These are phyloP conservation scores for Sibirionetta formosa DNA, from an alignment of 2,797 vertebrate species.

Conservation along the genomic window DNA sequence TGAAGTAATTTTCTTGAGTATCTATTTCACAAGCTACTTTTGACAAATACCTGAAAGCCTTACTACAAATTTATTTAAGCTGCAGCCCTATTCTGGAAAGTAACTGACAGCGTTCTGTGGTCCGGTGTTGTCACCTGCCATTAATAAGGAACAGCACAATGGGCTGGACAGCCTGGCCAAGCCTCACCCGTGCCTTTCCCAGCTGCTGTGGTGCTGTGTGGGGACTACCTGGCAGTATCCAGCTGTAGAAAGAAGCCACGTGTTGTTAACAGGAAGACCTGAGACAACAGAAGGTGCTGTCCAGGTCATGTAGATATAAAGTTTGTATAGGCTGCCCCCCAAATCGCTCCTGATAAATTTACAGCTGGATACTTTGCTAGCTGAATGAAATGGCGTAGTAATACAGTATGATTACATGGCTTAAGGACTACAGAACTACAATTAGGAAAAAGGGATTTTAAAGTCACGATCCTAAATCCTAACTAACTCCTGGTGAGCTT, in stretches of 20 bases:
- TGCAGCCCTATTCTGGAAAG: neutral
- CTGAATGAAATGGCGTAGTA: neutral
- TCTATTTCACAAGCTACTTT: neutral
- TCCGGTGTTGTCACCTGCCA: neutral
- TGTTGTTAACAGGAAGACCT: neutral
- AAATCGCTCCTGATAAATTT: neutral
- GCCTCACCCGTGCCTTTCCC: neutral
- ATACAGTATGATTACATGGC: neutral
- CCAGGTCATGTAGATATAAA: neutral
- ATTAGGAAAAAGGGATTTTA: neutral
- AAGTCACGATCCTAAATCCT: neutral
- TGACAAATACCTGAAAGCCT: neutral
- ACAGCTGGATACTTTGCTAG: neutral
- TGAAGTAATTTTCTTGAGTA: accelerated
- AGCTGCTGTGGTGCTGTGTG: accelerated
- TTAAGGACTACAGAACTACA: neutral
- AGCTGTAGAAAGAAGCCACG: accelerated
- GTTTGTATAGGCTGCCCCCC: neutral
- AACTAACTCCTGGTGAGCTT: neutral
- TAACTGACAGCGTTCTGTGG: neutral
- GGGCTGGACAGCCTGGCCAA: neutral
- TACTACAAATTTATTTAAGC: neutral
- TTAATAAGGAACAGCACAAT: neutral
- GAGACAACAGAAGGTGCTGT: neutral
- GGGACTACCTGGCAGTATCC: neutral